Evolutionary conservation across 2,888 invertebrate genomes (phyloP).

Genomic region (Zele albiditarsus): DNA sequence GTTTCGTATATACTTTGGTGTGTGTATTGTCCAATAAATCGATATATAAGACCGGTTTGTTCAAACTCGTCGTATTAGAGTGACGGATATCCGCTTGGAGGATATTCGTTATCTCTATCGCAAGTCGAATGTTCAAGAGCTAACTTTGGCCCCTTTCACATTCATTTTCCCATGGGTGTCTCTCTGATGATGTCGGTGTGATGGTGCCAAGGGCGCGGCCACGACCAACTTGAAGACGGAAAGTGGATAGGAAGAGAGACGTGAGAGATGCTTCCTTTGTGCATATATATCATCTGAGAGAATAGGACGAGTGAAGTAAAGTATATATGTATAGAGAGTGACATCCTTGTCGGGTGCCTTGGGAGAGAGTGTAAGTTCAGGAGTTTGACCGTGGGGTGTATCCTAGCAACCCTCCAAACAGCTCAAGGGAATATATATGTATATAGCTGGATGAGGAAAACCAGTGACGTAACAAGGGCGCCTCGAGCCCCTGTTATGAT

Average conservation of each 20-base stretch:
- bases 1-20: background rate
- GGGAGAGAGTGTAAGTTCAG: conserved; percentile 55
- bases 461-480: conserved; percentile 38
- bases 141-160: conserved; percentile 28
- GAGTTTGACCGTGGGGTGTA: conserved; percentile 67
- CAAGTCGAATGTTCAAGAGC: conserved; percentile 27
- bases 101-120: conserved; percentile 21
- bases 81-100: conserved; percentile 21
- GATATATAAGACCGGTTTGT: background rate
- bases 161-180: conserved; percentile 27
- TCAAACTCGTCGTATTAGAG: background rate
- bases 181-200: background rate
- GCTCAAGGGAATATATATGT: conserved; percentile 58
- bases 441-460: background rate
- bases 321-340: conserved; percentile 48
- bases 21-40: background rate
- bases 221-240: conserved; percentile 12
- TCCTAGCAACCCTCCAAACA: conserved; percentile 70
- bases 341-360: conserved; percentile 54
- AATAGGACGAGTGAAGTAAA: conserved; percentile 37
- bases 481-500: conserved; percentile 27
- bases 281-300: conserved; percentile 11
- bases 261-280: conserved; percentile 29
- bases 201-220: conserved; percentile 8
- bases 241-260: background rate